Conservation (phyloP, 2,113 vertebrate species). For the Otis tarda region DNA sequence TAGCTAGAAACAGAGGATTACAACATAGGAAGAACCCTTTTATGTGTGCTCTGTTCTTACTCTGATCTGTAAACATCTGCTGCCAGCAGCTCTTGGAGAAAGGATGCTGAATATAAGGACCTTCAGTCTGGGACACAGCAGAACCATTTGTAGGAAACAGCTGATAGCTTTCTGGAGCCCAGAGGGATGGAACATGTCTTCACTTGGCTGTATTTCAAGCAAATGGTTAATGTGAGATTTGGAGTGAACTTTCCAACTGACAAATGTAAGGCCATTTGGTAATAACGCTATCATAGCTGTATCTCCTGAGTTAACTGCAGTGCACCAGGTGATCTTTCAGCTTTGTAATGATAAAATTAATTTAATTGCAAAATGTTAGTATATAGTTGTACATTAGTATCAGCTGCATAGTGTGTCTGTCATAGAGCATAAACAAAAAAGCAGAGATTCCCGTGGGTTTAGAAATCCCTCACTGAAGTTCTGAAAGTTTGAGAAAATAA, state of each 20-base stretch:
- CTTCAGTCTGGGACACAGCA: background rate
- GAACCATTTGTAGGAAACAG: background rate
- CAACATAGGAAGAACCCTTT: slow-evolving; percentile 1
- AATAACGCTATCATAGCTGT: background rate
- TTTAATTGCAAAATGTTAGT: background rate
- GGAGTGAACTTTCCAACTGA: background rate
- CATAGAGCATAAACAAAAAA: background rate
- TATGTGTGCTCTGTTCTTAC: background rate
- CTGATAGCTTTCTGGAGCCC: slow-evolving; percentile 20
- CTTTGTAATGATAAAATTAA: background rate
- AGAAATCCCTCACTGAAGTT: background rate
- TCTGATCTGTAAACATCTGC: background rate
- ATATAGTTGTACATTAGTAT: background rate
- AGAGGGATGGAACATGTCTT: slow-evolving; percentile 1
- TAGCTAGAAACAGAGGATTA: background rate
- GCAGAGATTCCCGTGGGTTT: background rate
- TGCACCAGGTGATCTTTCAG: background rate
- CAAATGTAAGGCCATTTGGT: background rate
- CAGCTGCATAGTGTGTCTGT: background rate
- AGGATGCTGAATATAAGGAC: background rate
- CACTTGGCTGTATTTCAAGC: slow-evolving; percentile 13
- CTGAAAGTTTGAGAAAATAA: background rate
- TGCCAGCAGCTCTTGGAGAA: slow-evolving; percentile 1
- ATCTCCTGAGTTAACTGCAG: background rate
- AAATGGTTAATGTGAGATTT: background rate